Base-by-base conservation (phyloP, 2,797 vertebrate genomes). In the Smutsia temminckii region DNA sequence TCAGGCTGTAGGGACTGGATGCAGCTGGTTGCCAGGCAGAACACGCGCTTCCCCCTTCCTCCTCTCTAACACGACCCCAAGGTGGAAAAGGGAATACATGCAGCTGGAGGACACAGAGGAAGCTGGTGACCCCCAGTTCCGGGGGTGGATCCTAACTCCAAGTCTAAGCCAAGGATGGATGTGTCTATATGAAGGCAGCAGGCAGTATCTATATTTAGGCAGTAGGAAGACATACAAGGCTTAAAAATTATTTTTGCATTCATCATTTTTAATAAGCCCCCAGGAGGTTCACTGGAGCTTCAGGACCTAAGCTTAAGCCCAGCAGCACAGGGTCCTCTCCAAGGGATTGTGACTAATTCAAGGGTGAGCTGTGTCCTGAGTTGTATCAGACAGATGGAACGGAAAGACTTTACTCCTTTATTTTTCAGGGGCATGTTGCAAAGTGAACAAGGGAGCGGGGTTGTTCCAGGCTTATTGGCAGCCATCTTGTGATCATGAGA, bases 261-360 rank as follows among this genome's bases (percentile, higher is more conserved):
- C 77, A 81, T 97, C 94, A 94, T 96, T 96, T 96, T 97, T 97
- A 96, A 96, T 97, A 96, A 97, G 94, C 42, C 86, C 94, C 84
- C 68, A 85, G 13, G 92, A 95, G 91, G 75, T 68, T 90, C 93
- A 37, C 66, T 81, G 80, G 90, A 96, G 11, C 53, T 49, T 63
- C 20, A 59, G 25, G 25, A 34, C 57, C 25, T 37, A 25, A 23
- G 8, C 32, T 63, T 46, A 34, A 49, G 8, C 29, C n/a, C 32
- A 32, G 40, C 37, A 42, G 74, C n/a, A 37, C 20, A n/a, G 51
- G 29, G 9, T 59, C 27, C 75, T 63, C 18, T 20, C 25, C 42
- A 46, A 29, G 20, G 8, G 25, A 75, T 40, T 18, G 9, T 17
- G 42, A 55, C 61, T 66, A 32, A 12, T 61, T 40, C 25, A 61